phyloP scores from a whole-genome alignment of 2,888 invertebrate genomes.

The Epinotia demarniana region DNA sequence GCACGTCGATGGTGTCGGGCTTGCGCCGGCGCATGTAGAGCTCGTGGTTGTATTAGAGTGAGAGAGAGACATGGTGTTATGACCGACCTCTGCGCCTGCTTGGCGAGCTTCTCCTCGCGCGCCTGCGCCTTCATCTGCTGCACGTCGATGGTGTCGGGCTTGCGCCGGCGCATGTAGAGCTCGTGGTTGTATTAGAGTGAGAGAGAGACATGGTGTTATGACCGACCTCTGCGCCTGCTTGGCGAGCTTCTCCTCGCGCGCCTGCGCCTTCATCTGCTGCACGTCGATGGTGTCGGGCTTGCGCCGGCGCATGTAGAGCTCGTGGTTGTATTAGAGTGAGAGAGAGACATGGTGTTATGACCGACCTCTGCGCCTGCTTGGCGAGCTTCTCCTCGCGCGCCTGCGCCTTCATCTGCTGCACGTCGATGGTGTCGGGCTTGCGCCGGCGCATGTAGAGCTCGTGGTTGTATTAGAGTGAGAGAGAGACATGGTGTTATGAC shows the following conservation, averaged over 20 bases:
- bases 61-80: too few relatives aligned
- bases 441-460: slow-evolving; percentile 99
- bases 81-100: too few relatives aligned
- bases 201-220: too few relatives aligned
- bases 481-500: too few relatives aligned
- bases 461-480: too few relatives aligned
- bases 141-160: slow-evolving; percentile 99
- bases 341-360: too few relatives aligned
- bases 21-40: slow-evolving; percentile 99
- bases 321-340: too few relatives aligned
- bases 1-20: slow-evolving; percentile 99
- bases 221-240: too few relatives aligned
- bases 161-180: slow-evolving; percentile 98
- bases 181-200: too few relatives aligned
- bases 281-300: slow-evolving; percentile 99
- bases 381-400: slow-evolving; percentile 97
- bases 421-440: slow-evolving; percentile 99
- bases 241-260: slow-evolving; percentile 96
- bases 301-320: slow-evolving; percentile 98
- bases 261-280: slow-evolving; percentile 99
- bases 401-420: slow-evolving; percentile 99
- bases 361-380: too few relatives aligned
- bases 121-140: slow-evolving; percentile 99
- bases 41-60: slow-evolving; percentile 99
- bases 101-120: slow-evolving; percentile 96